These are phyloP conservation scores for Eudasyphora cyanicolor DNA, from an alignment of 2,888 invertebrate species.

Conservation along the genomic window DNA sequence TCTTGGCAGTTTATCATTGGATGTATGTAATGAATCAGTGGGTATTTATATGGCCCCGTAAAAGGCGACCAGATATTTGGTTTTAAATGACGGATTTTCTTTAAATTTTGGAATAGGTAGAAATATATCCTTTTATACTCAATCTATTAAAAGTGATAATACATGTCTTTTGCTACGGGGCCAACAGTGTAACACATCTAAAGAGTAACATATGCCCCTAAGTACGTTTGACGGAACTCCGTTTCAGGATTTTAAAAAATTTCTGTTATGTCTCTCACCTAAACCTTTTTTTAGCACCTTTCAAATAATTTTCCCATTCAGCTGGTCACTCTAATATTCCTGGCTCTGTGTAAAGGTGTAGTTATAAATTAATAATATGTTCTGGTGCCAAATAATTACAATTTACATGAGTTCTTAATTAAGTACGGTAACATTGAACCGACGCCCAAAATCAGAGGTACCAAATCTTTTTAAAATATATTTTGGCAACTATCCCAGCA, in stretches of 20 bases:
- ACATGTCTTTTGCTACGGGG: too few relatives aligned
- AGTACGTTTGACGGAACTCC: too few relatives aligned
- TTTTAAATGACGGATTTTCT: too few relatives aligned
- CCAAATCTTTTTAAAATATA: background rate
- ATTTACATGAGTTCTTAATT: conserved; percentile 79
- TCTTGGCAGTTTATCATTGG: conserved; percentile 47
- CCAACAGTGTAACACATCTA: too few relatives aligned
- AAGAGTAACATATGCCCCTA: too few relatives aligned
- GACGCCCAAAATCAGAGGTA: background rate
- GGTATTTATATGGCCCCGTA: background rate
- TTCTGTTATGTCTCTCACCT: too few relatives aligned
- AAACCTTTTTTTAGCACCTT: too few relatives aligned
- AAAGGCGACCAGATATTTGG: conserved; percentile 12
- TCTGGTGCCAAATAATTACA: conserved; percentile 78
- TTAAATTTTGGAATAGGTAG: too few relatives aligned
- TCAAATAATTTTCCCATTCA: too few relatives aligned
- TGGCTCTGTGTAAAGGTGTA: conserved; percentile 35
- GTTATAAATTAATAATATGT: conserved; percentile 78
- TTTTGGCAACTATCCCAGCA: background rate
- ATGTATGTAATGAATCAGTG: conserved; percentile 34
- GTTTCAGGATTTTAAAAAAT: too few relatives aligned
- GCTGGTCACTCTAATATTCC: background rate
- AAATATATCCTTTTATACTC: too few relatives aligned
- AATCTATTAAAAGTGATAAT: too few relatives aligned
- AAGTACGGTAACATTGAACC: conserved; percentile 69